These are phyloP conservation scores for Platycheirus albimanus DNA, from an alignment of 2,888 invertebrate genomes.

Conservation along the genomic window DNA sequence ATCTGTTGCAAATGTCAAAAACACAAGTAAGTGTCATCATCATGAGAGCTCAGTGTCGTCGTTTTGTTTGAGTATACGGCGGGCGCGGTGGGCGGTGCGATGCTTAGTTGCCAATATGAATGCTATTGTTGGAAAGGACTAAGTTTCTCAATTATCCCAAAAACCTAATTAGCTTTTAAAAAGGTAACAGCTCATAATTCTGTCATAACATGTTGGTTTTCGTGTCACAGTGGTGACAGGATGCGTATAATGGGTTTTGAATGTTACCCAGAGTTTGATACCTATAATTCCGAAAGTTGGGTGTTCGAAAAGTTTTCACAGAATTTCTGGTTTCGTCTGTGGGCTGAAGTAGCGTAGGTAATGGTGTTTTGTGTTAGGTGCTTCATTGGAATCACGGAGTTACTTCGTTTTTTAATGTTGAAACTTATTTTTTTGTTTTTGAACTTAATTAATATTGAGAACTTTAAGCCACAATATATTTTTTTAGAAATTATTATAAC, in stretches of 20 bases:
- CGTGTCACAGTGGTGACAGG: constrained; percentile 15
- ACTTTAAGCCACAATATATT: too few species aligned
- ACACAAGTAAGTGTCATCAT: constrained; percentile 10
- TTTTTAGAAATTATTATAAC: too few species aligned
- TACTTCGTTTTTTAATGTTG: too few species aligned
- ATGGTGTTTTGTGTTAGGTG: too few species aligned
- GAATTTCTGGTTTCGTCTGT: not conserved
- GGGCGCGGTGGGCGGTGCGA: not conserved
- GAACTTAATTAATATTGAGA: too few species aligned
- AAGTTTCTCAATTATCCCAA: constrained; percentile 57
- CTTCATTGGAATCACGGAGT: too few species aligned
- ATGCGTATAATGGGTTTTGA: constrained; percentile 4
- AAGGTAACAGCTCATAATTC: constrained; percentile 53
- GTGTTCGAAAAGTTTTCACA: constrained; percentile 14
- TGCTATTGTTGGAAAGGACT: constrained; percentile 36
- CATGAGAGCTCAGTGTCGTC: too few species aligned
- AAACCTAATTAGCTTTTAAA: constrained; percentile 60
- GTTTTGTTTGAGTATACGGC: too few species aligned
- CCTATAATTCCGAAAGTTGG: constrained; percentile 11
- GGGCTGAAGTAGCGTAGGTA: not conserved
- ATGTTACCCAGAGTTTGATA: constrained; percentile 4
- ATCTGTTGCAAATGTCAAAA: constrained; percentile 10
- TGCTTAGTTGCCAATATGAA: not conserved
- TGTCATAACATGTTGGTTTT: constrained; percentile 38
- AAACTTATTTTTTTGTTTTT: too few species aligned